Percentiles rank a stretch among this genome's conserved stretches.
Evolutionary conservation across 2,113 vertebrate species (phyloP).

Genomic region (Athene noctua): DNA sequence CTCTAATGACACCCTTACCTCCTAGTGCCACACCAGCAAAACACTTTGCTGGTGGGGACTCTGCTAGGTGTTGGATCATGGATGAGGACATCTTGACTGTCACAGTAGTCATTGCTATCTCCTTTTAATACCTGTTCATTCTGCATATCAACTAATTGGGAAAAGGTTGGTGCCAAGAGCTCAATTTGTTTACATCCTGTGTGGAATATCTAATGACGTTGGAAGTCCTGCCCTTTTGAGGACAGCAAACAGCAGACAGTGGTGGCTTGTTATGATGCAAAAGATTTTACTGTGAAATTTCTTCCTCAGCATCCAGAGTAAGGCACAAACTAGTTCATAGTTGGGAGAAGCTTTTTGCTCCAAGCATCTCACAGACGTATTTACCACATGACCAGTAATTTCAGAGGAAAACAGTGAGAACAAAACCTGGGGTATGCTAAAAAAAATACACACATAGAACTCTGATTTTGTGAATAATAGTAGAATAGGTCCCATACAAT

Average conservation of each 20-base stretch:
- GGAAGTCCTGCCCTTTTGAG: neutral
- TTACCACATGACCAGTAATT: neutral
- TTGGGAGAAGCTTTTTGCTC: neutral
- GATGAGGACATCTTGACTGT: neutral
- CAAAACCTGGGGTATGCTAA: neutral
- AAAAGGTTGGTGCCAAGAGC: neutral
- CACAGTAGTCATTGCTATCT: neutral
- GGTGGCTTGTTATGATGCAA: neutral
- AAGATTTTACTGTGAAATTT: neutral
- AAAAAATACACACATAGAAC: neutral
- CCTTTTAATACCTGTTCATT: neutral
- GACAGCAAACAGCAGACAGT: neutral
- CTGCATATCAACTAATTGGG: neutral
- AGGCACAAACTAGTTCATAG: neutral
- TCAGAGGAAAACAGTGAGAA: neutral
- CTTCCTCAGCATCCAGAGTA: neutral
- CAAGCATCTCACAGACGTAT: neutral
- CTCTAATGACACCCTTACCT: fast-evolving
- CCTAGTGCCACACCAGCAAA: neutral
- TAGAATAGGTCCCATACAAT: neutral
- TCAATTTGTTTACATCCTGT: neutral
- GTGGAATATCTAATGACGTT: neutral
- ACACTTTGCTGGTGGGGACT: neutral
- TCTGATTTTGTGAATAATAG: neutral
- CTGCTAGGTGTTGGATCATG: neutral